A percentile compares a stretch with the other conserved stretches of the same genome.
phyloP scores from a whole-genome alignment of 2,888 invertebrate species.

The Laspeyria flexula region DNA sequence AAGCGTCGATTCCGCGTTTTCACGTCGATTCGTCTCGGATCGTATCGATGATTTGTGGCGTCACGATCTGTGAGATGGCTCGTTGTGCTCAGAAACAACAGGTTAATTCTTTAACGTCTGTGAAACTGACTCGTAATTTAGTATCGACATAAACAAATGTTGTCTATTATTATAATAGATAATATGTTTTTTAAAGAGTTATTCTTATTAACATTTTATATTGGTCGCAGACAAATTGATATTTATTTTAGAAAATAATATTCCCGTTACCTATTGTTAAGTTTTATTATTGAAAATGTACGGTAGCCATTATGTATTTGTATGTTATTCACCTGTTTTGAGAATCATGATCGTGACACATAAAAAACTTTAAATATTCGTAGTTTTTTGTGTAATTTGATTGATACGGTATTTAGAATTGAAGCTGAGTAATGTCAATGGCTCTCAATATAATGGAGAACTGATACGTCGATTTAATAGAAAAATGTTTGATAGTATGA shows the following conservation, averaged over 20 bases:
- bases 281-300: background rate
- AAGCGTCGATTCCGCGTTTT: constrained; percentile 66
- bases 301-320: constrained; percentile 15
- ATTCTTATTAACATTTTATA: too few relatives aligned
- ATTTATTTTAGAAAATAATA: too few relatives aligned
- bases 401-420: constrained; percentile 15
- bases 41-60: constrained; percentile 67
- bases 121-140: constrained; percentile 28
- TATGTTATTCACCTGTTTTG: constrained; percentile 31
- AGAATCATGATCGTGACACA: constrained; percentile 33
- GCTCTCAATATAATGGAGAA: too few relatives aligned
- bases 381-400: constrained; percentile 13
- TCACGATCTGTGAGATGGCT: constrained; percentile 65
- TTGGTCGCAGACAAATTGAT: too few relatives aligned
- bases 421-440: too few relatives aligned
- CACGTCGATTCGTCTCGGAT: constrained; percentile 71
- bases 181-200: constrained; percentile 15
- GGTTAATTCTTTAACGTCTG: constrained; percentile 43
- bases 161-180: constrained; percentile 19
- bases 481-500: too few relatives aligned
- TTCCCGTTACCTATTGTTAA: background rate
- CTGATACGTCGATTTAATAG: too few relatives aligned
- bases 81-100: constrained; percentile 57
- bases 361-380: constrained; percentile 9
- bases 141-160: constrained; percentile 35